These are phyloP conservation scores for Pluvianellus socialis DNA, from an alignment of 2,113 vertebrate genomes.

Conservation along the genomic window DNA sequence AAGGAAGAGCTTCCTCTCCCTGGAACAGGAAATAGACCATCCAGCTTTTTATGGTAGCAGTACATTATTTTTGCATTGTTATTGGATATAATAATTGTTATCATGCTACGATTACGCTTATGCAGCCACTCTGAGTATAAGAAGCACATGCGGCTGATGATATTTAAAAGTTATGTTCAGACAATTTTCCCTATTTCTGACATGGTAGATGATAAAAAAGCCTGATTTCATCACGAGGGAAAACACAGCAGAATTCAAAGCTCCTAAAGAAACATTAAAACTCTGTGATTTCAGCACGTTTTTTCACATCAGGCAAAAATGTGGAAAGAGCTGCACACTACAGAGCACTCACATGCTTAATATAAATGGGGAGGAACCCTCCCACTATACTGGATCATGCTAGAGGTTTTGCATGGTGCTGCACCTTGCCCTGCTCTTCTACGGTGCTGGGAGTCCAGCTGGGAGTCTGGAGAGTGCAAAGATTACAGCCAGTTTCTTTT, in stretches of 20 bases:
- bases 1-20: not conserved
- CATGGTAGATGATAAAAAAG: not conserved
- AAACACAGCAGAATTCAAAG: not conserved
- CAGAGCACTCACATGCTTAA: not conserved
- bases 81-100: not conserved
- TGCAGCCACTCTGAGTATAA: not conserved
- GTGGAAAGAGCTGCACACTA: not conserved
- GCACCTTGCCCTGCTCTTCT: not conserved
- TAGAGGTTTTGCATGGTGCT: not conserved
- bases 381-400: accelerated
- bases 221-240: not conserved
- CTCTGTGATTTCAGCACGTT: not conserved
- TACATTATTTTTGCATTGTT: not conserved
- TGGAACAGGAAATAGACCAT: not conserved
- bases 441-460: not conserved
- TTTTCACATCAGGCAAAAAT: not conserved
- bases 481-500: not conserved
- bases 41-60: not conserved
- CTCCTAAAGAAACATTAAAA: not conserved
- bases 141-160: not conserved
- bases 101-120: not conserved
- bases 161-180: not conserved
- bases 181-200: not conserved
- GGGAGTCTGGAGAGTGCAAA: not conserved
- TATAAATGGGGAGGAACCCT: not conserved